Percentiles rank a stretch among this genome's conserved stretches.
These are phyloP conservation scores for Chrysina gloriosa DNA, from an alignment of 2,888 invertebrate species.

Conservation along the genomic window DNA sequence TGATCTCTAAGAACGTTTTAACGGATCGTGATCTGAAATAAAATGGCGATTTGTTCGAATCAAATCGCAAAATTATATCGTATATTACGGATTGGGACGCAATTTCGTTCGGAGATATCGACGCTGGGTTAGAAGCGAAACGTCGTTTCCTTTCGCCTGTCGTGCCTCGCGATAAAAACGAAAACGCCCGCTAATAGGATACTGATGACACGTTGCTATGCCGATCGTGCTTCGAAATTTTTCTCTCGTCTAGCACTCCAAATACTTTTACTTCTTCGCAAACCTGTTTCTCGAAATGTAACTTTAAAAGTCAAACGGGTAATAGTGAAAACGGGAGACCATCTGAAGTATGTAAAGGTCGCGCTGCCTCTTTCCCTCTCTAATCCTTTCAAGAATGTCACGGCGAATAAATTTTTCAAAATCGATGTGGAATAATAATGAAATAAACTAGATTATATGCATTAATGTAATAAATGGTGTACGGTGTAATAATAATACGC, in stretches of 20 bases:
- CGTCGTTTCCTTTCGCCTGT: background rate
- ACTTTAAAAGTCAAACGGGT: slow-evolving; percentile 23
- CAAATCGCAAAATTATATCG: too few relatives aligned
- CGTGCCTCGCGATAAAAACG: background rate
- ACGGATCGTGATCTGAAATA: too few relatives aligned
- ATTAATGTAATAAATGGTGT: too few relatives aligned
- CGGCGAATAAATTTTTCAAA: slow-evolving; percentile 10
- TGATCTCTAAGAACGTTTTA: too few relatives aligned
- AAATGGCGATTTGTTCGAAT: too few relatives aligned
- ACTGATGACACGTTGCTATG: slow-evolving; percentile 13
- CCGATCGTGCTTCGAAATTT: background rate
- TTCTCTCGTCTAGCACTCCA: slow-evolving; percentile 3
- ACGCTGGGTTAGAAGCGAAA: slow-evolving; percentile 14
- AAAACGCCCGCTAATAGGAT: background rate
- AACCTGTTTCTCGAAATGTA: slow-evolving; percentile 34
- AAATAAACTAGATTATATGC: background rate
- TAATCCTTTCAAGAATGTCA: slow-evolving; percentile 31
- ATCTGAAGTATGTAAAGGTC: slow-evolving; percentile 36
- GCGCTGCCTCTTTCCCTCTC: slow-evolving; percentile 25
- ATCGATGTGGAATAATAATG: background rate
- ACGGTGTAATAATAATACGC: too few relatives aligned
- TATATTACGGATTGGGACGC: slow-evolving; percentile 44
- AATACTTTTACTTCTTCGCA: slow-evolving; percentile 32
- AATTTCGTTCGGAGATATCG: slow-evolving; percentile 17
- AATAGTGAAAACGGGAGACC: slow-evolving; percentile 29